Evolutionary conservation across 2,888 invertebrate genomes (phyloP), one percentile per base, ranked within the genome.

Genomic region (Polylopha cassiicola): DNA sequence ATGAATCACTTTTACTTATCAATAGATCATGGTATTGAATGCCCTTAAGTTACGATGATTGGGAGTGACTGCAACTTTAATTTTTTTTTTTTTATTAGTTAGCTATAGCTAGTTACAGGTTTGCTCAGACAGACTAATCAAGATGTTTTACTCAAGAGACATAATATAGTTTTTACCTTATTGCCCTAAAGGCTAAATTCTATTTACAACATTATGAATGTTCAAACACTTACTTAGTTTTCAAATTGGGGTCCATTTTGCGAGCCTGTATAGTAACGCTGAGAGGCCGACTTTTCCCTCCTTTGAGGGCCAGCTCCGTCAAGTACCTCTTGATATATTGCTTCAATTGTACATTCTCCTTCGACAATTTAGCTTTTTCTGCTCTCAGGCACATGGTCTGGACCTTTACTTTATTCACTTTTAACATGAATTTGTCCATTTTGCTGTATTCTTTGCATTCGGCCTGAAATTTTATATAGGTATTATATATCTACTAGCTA

Each of bases 341-440:
- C 57, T 89, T 90, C n/a, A 92, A 58, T 32, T 87, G 79, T 4
- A 86, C 74, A 61, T 94, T 94, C 61, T 92, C 91, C 32, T 82
- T 76, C 3, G 84, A 65, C 22, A 89, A 55, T 30, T 81, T 84
- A 0, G 58, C 55, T 44, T 79, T 80, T 46, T 86, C 86, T 0
- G 74, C 62, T 48, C 53, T 73, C 2, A 86, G 52, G 37, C 85
- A 81, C 37, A 82, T 61, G 0, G 74, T 70, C 37, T 86, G 85
- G 0, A 86, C 78, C 38, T 66, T 73, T 0, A 73, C 80, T 42
- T 78, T 60, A 59, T 85, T 86, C 8, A 73, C 56, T 69, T 85
- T 86, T 3, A 81, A 48, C 87, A 94, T 89, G 61, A 94, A 93
- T 51, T 90, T 90, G 47, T 91, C 90, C 81, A 94, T 76, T 62